Evolutionary conservation across 2,888 invertebrate genomes (phyloP), one percentile per base, ranked within the genome.

Genomic region (Smittia aterrima): DNA sequence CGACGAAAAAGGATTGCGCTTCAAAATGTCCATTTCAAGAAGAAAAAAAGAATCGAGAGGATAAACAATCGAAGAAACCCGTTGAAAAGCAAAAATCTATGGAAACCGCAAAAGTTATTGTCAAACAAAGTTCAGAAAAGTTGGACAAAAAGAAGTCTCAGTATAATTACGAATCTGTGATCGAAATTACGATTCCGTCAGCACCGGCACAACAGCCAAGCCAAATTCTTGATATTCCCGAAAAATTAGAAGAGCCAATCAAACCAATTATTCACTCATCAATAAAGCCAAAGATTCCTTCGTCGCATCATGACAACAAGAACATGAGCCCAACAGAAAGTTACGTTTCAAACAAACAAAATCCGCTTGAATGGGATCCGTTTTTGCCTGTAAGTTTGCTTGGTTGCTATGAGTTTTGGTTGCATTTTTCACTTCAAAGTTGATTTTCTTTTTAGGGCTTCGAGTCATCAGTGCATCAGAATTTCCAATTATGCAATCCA

Each of bases 321-420:
- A 38, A 38, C 54, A 62, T 38, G 53, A 54, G 54, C 9, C 62
- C 72, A 3, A 32, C 27, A 9, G 72, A 72, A 40, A 72, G 72
- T 53, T 54, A 27, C 25, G 54, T 71, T 54, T 72, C 72, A 1
- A 74, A 74, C 64, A 74, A 74, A 74, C 74, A 74, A 74, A 74
- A 74, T 47, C 40, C 54, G 4, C 32, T 74, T 24, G 74, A 74
- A 38, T 74, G 74, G 74, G 74, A 74, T 25, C 13, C 24, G 16
- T 74, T 41, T 47, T 54, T 72, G 9, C 72, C 72, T 9, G 74
- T 74, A 18, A 74, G 41, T 74, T 22, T 24, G n/a, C 18, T 41
- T 11, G n/a, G 67, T 67, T 41, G 41, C 67, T 41, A 41, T 67
- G 20, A 40, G 11, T 9, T 41, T 25, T 18, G n/a, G 6, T 2